A percentile compares a stretch with the other conserved stretches of the same genome.
Evolutionary conservation across 2,113 vertebrate genomes (phyloP).

Genomic region (Rhabdornis inornatus): DNA sequence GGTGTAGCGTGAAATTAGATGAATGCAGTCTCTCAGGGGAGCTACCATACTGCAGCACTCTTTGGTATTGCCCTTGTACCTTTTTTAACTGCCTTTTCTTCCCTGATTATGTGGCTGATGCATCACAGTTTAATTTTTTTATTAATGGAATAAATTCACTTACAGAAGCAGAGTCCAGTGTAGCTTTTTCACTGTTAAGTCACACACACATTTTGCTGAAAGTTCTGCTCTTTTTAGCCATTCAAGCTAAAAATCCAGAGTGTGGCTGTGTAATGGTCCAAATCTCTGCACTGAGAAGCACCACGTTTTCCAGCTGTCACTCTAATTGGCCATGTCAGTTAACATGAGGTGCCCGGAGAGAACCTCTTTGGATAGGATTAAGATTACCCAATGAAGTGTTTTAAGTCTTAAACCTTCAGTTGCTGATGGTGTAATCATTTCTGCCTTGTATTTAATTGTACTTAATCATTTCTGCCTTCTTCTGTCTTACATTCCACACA

Average conservation of each 20-base stretch:
- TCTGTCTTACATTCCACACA: not conserved
- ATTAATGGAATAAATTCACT: not conserved
- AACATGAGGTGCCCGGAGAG: conserved; percentile 78
- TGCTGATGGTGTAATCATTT: conserved; percentile 65
- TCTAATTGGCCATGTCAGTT: conserved; percentile 81
- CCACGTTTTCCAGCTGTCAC: conserved; percentile 68
- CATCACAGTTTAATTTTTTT: not conserved
- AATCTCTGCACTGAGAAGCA: conserved; percentile 27
- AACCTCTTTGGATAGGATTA: conserved; percentile 71
- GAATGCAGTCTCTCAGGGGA: not conserved
- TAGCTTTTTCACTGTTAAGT: not conserved
- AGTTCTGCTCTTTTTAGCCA: not conserved
- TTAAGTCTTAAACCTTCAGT: conserved; percentile 68
- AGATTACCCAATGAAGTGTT: conserved; percentile 69
- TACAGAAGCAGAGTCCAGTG: not conserved
- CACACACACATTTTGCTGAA: not conserved
- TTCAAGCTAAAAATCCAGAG: not conserved
- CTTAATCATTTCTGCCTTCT: conserved; percentile 57
- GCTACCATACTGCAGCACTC: not conserved
- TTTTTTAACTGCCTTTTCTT: not conserved
- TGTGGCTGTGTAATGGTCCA: not conserved
- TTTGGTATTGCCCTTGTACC: not conserved
- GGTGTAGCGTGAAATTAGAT: not conserved
- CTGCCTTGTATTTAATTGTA: conserved; percentile 17
- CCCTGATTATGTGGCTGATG: not conserved